Evolutionary conservation across 2,888 invertebrate genomes (phyloP), one percentile per base, ranked within the genome.

Genomic region (Ichneumoninae sp.): DNA sequence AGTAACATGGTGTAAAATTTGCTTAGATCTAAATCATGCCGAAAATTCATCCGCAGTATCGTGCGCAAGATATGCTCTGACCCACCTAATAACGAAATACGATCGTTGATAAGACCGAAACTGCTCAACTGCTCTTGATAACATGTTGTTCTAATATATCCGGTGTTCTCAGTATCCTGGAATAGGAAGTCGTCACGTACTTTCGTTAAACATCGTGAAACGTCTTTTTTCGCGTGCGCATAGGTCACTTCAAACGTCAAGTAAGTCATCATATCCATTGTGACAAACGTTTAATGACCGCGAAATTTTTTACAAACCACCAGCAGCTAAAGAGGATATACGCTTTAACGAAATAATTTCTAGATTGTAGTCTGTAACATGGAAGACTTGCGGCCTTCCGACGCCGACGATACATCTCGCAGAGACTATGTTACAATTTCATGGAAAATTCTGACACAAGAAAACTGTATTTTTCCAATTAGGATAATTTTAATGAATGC

Each of bases 331-430:
- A 82, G 84, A 89, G 90, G 89, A 90, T 89, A 88, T 88, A 87
- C 84, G 87, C 81, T 86, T 88, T 90, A 88, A 90, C 84, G 82
- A 76, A 86, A 87, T 89, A 90, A 89, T 87, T 86, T 82, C 83
- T 86, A 85, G 87, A 86, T 86, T 85, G 79, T 79, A 79, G 78
- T 69, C 75, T 82, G 71, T 81, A 88, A 74, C 70, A 74, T 79
- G 79, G 44, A 82, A 71, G 50, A 79, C 52, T 71, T 65, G 47
- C 30, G 44, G 33, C 47, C 19, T 74, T 72, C 57, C 33, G 7
- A 47, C 36, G 7, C 36, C 13, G 33, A 54, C 66, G 10, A 66
- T 44, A 26, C 30, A 30, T 50, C 4, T 50, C n/a, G 22, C n/a
- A 52, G 30, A 47, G 5, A 62, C n/a, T 33, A 40, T 66, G 16